phyloP scores from a whole-genome alignment of 2,797 vertebrate species.

The Acipenser transmontanus region DNA sequence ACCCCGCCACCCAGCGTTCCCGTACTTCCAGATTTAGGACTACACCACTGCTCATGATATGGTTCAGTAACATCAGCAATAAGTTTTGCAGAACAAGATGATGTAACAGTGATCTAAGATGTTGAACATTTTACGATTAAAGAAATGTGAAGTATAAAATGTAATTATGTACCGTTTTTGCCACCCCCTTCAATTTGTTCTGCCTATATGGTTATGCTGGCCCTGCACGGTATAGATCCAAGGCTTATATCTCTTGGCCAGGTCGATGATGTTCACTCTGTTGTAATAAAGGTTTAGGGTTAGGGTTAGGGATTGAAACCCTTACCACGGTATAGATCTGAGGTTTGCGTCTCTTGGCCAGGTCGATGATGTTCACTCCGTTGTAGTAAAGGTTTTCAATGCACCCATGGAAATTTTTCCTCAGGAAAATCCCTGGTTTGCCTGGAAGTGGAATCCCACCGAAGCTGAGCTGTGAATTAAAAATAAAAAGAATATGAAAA shows the following conservation, averaged over 20 bases:
- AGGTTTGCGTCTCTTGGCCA: constrained; percentile 90
- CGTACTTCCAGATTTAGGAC: no score
- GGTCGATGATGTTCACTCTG: constrained; percentile 88
- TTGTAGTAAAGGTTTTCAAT: constrained; percentile 98
- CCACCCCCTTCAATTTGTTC: no score
- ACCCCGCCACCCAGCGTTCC: no score
- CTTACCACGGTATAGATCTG: constrained; percentile 97
- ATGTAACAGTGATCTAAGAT: no score
- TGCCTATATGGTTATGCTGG: no score
- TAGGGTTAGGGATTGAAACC: not conserved
- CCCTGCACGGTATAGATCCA: constrained; percentile 74
- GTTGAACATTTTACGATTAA: no score
- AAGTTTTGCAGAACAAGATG: no score
- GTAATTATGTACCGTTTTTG: no score
- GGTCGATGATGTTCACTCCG: constrained; percentile 88
- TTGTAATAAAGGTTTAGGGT: constrained; percentile 87
- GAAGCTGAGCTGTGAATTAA: constrained; percentile 79
- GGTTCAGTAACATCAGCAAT: no score
- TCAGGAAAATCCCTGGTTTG: constrained; percentile 89
- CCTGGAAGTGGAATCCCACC: constrained; percentile 93
- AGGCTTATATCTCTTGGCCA: constrained; percentile 90
- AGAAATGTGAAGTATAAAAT: no score
- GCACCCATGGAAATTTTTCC: constrained; percentile 93
- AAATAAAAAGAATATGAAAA: constrained; percentile 2
- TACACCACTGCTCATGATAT: no score